Evolutionary conservation across 2,888 invertebrate species (phyloP).

Genomic region (Nymphalis c-album): DNA sequence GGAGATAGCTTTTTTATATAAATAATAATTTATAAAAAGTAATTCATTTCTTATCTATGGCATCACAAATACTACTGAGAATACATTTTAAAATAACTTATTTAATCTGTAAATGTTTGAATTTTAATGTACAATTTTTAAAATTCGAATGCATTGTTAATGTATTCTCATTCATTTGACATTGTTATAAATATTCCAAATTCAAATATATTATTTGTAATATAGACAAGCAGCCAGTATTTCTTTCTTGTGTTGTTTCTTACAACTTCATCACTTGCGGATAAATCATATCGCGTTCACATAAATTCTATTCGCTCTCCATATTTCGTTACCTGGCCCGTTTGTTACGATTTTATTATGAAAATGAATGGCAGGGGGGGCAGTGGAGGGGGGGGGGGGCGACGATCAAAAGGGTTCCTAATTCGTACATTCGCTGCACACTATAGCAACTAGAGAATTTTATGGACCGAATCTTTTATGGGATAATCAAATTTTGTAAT

Average conservation of each 20-base stretch:
- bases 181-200: not conserved
- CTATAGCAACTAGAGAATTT: conserved; percentile 78
- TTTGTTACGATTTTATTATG: conserved; percentile 82
- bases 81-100: too few species aligned
- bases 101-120: too few species aligned
- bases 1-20: conserved; percentile 36
- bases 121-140: too few species aligned
- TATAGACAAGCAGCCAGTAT: not conserved
- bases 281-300: conserved; percentile 72
- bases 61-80: not conserved
- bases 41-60: not conserved
- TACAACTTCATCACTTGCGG: conserved; percentile 39
- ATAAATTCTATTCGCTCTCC: conserved; percentile 77
- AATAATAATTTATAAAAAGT: not conserved
- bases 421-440: conserved; percentile 77
- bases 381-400: conserved; percentile 46
- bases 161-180: too few species aligned
- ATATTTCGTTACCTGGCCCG: conserved; percentile 80
- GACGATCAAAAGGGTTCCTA: conserved; percentile 79
- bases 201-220: not conserved
- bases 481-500: conserved; percentile 81
- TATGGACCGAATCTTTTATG: conserved; percentile 80
- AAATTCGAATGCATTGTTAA: not conserved
- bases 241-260: not conserved
- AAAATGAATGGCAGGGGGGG: conserved; percentile 77